Base-by-base conservation (phyloP, 2,797 vertebrate species). In the Myotis myotis region DNA sequence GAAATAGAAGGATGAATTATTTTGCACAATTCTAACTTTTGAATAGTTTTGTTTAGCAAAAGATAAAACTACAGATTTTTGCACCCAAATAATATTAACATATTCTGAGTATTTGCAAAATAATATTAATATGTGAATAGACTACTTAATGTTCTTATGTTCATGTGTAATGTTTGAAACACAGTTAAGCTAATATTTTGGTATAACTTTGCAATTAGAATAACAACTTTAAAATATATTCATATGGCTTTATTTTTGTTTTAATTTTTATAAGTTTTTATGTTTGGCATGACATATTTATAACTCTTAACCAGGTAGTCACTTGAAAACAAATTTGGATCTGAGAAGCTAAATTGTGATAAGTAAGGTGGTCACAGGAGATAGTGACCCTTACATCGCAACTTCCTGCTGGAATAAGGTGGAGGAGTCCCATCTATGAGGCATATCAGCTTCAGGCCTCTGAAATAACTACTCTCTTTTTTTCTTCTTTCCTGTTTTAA, bases 381-480 rank as follows among this genome's bases (percentile, higher is more conserved):
- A 7, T 74, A 36, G 8, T 25, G 5, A 78, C 13, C 1, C 9
- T 47, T 12, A 4, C 3, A n/a, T 25, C 15, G 2, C 3, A 44
- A 8, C 16, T 22, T 36, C n/a, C 8, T 79, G 2, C 16, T 76
- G 11, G 3, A 74, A 19, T n/a, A 1, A 62, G 41, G 5, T 62
- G 15, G 30, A 49, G 20, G 3, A 47, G 3, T 19, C 17, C 3
- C 2, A 17, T 6, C 3, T 49, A 4, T 62, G 0, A 13, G 5
- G 3, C 19, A 44, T 17, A 1, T 2, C 0, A 8, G 22, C 10
- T 64, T 74, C 15, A 55, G 44, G 2, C 11, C 33, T 88, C 68
- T 49, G 33, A 17, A 8, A 6, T 1, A 76, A 38, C 30, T 97
- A 98, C 64, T 98, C 97, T 30, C 95, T 97, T 75, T 97, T 97